Evolutionary conservation across 2,113 vertebrate genomes (phyloP), one percentile per base, ranked within the genome.

Genomic region (Scopus umbretta): DNA sequence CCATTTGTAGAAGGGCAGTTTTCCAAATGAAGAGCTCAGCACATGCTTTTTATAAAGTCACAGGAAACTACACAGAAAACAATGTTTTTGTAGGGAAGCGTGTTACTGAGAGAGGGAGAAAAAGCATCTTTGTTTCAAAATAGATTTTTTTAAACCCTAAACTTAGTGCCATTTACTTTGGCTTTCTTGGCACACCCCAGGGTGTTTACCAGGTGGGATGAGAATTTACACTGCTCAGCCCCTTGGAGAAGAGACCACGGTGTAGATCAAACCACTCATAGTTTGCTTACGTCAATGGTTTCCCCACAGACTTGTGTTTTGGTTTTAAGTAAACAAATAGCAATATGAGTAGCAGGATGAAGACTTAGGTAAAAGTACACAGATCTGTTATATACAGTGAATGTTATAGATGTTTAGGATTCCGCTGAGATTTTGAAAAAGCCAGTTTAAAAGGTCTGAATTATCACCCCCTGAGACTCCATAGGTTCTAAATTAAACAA

Each of bases 311-410:
- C 49, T 50, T 71, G 23, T 56, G 43, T 59, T 92, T 94, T 87
- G 70, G 17, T 66, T 89, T 86, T 47, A 66, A 80, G 84, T 47
- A 92, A 97, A 89, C 73, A 92, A 92, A 85, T 34, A 91, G 49
- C 76, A 70, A 56, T 68, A 38, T 36, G 75, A 93, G 49, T 9
- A 92, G 76, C 56, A 94, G 56, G 17, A 82, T 5, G 65, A 79
- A 90, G 74, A 94, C 80, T 92, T 95, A 92, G 66, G 70, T 59
- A 53, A 73, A 94, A 87, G 61, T 62, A 79, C 53, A 90, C 36
- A 62, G 32, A 55, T 50, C 61, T 87, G 78, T 92, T 94, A 82
- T 27, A 49, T n/a, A 47, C 32, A 79, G 25, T 1, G 3, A 91
- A 63, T 23, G 47, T 43, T n/a, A 62, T 19, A 78, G 73, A 61